Conservation (phyloP, 2,797 vertebrate genomes). For the Hippopotamyrus pictus region DNA sequence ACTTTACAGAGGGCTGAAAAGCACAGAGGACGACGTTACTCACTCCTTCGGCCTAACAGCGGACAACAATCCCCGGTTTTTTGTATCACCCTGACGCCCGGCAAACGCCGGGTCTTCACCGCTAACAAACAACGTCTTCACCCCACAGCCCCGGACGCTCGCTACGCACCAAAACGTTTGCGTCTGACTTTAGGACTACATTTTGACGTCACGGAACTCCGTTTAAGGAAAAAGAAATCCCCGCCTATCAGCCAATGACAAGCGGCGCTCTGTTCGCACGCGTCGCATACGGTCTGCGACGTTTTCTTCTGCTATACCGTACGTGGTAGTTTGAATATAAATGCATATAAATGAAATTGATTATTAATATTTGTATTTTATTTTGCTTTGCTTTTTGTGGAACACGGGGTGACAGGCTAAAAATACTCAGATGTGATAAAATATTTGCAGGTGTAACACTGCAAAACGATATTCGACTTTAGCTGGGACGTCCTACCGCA, state of each 20-base stretch:
- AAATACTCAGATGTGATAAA: neutral
- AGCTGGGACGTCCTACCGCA: neutral
- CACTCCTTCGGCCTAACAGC: constrained; percentile 12
- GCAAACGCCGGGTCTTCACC: neutral
- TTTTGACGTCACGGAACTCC: constrained; percentile 10
- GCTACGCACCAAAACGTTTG: neutral
- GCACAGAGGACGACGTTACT: constrained; percentile 2
- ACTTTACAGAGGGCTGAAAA: neutral
- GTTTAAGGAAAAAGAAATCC: neutral
- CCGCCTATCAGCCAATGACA: constrained; percentile 11
- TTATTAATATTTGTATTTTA: neutral
- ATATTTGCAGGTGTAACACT: neutral
- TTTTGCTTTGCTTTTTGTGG: neutral
- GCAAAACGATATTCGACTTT: neutral
- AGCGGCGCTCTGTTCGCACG: neutral
- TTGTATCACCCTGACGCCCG: neutral
- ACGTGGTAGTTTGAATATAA: neutral
- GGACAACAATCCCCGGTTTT: constrained; percentile 11
- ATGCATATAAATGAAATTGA: neutral
- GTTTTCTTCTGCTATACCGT: neutral
- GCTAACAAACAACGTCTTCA: neutral
- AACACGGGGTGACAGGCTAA: neutral
- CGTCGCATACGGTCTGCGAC: neutral
- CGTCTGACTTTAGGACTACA: constrained; percentile 15
- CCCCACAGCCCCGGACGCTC: neutral